A percentile compares a stretch with the other conserved stretches of the same genome.
Conservation (phyloP, 1,140 invertebrate genomes). For the Calosoma granatense region DNA sequence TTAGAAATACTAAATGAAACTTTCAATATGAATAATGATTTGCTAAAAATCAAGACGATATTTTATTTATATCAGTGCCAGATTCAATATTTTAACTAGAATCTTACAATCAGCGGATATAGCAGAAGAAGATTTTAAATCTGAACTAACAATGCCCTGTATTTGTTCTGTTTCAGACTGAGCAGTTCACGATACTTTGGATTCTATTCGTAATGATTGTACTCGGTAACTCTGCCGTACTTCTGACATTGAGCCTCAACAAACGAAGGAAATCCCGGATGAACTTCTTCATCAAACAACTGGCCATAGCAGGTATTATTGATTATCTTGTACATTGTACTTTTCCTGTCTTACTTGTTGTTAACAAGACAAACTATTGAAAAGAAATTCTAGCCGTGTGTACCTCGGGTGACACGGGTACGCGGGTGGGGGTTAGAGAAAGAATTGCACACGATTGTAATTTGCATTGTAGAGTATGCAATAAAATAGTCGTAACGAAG, state of each 20-base stretch:
- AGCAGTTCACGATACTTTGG: slow-evolving; percentile 83
- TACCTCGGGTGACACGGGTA: too few relatives aligned
- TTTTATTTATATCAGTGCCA: too few relatives aligned
- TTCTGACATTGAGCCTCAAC: slow-evolving; percentile 70
- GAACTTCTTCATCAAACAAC: slow-evolving; percentile 94
- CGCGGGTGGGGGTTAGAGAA: too few relatives aligned
- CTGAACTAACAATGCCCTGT: not conserved
- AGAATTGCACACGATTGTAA: too few relatives aligned
- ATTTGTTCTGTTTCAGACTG: slow-evolving; percentile 54
- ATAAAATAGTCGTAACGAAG: too few relatives aligned
- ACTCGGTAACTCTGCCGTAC: slow-evolving; percentile 75
- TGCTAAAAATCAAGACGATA: too few relatives aligned
- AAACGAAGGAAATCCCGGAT: slow-evolving; percentile 84
- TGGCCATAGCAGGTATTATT: slow-evolving; percentile 74
- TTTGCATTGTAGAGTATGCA: too few relatives aligned
- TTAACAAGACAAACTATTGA: not conserved
- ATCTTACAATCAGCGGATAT: too few relatives aligned
- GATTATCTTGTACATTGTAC: not conserved
- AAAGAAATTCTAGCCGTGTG: not conserved
- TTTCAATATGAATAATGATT: too few relatives aligned
- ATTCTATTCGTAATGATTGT: slow-evolving; percentile 80
- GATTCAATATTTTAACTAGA: too few relatives aligned
- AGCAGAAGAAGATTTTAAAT: too few relatives aligned
- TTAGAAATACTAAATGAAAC: too few relatives aligned
- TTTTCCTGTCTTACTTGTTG: not conserved